Evolutionary conservation across 1,140 invertebrate genomes (phyloP).

Genomic region (Ostrea denselamellosa): DNA sequence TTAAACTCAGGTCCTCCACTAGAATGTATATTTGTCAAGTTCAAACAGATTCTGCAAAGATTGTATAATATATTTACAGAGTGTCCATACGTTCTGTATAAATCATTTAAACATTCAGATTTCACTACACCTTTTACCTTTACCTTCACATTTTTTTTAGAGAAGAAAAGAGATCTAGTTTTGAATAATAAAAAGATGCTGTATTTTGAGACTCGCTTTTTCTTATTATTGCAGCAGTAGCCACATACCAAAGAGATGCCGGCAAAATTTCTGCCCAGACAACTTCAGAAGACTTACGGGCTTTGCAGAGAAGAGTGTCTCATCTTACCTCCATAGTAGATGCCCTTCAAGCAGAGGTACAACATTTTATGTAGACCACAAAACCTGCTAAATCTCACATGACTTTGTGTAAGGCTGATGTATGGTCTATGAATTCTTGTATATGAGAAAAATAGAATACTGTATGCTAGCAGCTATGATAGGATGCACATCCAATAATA

Average conservation of each 20-base stretch:
- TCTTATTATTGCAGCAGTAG: not conserved
- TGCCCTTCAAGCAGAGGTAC: slow-evolving; percentile 9
- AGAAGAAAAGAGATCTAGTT: not conserved
- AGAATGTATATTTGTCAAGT: not conserved
- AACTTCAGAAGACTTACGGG: not conserved
- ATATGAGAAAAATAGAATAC: no score
- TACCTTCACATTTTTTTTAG: not conserved
- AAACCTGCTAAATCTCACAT: not conserved
- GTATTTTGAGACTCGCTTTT: not conserved
- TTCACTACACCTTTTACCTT: no score
- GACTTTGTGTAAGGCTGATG: not conserved
- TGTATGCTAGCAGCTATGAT: no score
- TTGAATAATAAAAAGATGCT: not conserved
- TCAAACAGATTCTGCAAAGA: no score
- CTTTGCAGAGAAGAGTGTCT: slow-evolving; percentile 25
- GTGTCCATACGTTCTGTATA: no score
- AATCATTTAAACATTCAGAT: no score
- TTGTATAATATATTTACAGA: no score
- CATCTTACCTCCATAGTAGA: slow-evolving; percentile 3
- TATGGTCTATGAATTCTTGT: no score
- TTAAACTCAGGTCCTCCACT: not conserved
- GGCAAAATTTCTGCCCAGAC: not conserved
- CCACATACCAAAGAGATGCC: slow-evolving; percentile 1
- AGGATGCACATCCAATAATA: no score
- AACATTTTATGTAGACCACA: not conserved